phyloP scores from a whole-genome alignment of 2,113 vertebrate genomes.

The Oxygymnocypris stewartii region DNA sequence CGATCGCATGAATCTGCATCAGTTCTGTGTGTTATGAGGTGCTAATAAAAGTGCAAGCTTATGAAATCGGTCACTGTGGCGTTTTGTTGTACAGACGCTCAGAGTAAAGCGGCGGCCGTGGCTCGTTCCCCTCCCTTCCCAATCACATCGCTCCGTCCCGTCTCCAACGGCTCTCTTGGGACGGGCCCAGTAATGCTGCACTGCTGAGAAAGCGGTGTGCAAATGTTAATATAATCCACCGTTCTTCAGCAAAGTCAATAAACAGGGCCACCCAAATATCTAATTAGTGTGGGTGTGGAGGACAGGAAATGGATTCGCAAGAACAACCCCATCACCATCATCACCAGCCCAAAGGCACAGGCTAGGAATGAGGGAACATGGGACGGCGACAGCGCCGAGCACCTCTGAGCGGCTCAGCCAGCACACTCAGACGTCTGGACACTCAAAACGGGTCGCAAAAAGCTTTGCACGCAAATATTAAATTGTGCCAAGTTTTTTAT shows the following conservation, averaged over 20 bases:
- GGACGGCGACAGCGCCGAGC: slow-evolving; percentile 68
- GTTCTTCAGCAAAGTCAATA: slow-evolving; percentile 99
- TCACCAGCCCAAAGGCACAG: slow-evolving; percentile 57
- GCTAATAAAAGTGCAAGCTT: neutral
- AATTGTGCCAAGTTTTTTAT: neutral
- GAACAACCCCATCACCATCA: slow-evolving; percentile 52
- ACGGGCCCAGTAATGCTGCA: slow-evolving; percentile 85
- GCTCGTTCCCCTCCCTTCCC: neutral
- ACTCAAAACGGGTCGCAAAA: neutral
- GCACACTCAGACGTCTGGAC: neutral
- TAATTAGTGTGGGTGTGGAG: slow-evolving; percentile 94
- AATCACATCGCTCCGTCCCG: slow-evolving; percentile 33
- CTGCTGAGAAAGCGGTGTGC: slow-evolving; percentile 96
- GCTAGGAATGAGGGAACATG: slow-evolving; percentile 75
- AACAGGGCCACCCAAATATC: slow-evolving; percentile 99
- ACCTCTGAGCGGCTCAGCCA: neutral
- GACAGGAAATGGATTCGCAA: slow-evolving; percentile 90
- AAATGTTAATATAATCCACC: slow-evolving; percentile 93
- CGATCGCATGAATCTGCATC: neutral
- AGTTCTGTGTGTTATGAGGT: neutral
- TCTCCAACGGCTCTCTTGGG: slow-evolving; percentile 71
- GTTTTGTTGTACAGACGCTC: neutral
- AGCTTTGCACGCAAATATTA: neutral
- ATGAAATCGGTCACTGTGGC: neutral
- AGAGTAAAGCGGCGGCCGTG: neutral